These are phyloP conservation scores for Larimichthys crocea DNA, from an alignment of 2,113 vertebrate species.

Conservation along the genomic window DNA sequence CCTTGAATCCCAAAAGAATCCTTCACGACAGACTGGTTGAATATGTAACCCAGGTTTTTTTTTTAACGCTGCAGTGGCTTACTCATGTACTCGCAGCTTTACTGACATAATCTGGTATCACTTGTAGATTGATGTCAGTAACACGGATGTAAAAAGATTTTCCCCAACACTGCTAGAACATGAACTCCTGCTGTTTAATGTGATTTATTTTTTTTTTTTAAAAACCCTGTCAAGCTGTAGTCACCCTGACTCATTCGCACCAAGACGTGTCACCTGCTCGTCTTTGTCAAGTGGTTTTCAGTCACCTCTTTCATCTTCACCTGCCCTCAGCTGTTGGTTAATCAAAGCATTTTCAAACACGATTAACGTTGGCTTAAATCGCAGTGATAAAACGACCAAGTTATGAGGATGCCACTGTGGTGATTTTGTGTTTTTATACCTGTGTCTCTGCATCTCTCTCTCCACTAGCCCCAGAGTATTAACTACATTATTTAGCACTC, in stretches of 20 bases:
- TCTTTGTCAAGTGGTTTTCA: neutral
- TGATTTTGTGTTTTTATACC: constrained; percentile 40
- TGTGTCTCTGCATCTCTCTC: constrained; percentile 9
- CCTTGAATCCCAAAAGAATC: neutral
- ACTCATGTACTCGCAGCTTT: neutral
- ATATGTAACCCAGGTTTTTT: constrained; percentile 24
- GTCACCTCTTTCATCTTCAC: constrained; percentile 3
- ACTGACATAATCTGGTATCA: constrained; percentile 15
- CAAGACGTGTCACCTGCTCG: constrained; percentile 10
- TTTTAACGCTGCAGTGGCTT: neutral
- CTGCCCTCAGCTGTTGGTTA: neutral
- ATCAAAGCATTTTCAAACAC: constrained; percentile 20
- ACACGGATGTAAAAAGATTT: constrained; percentile 14
- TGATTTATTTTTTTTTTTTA: neutral
- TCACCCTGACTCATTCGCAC: constrained; percentile 1
- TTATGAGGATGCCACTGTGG: constrained; percentile 8
- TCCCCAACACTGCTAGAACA: constrained; percentile 11
- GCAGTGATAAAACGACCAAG: constrained; percentile 12
- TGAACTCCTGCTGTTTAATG: neutral
- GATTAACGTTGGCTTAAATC: constrained; percentile 16
- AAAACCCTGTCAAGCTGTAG: neutral
- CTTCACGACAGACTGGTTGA: constrained; percentile 3
- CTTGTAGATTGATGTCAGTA: constrained; percentile 13
- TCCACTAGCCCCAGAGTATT: constrained; percentile 19
- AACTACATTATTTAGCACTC: constrained; percentile 33